Evolutionary conservation across 2,888 invertebrate species (phyloP), one percentile per base, ranked within the genome.

Genomic region (Pardosa pseudoannulata): DNA sequence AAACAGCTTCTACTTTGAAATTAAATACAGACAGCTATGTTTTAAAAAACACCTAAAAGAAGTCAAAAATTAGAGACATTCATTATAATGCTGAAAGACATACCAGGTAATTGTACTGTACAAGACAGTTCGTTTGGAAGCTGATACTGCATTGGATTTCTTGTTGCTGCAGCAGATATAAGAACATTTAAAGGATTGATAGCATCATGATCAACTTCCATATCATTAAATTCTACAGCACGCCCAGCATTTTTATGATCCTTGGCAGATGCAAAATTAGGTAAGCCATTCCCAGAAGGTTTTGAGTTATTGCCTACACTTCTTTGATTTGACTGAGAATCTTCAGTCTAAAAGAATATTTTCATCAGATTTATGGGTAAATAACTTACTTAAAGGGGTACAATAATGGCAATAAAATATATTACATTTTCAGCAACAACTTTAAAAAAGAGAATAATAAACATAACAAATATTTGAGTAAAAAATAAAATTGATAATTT

Each of bases 81-180:
- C n/a, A n/a, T n/a, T n/a, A n/a, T n/a, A n/a, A n/a, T n/a, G n/a
- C n/a, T n/a, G 13, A 19, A 6, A 23, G 9, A 27, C 9, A 70
- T 65, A 88, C 96, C 96, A 0, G 96, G 96, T 91, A 97, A 96
- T 73, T 94, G 93, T 87, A 94, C 94, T 29, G 95, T 95, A 89
- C 96, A 92, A 89, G 94, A 94, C 92, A 97, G 93, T 90, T 97
- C 96, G 70, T 94, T 93, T 0, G 98, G 97, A 90, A 98, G 92
- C 90, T 96, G 95, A 92, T 98, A 98, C 92, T 98, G 97, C 89
- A 94, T 94, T 0, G 98, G 98, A 93, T 98, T 98, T 92, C 96
- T 94, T 86, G 95, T 93, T 89, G 94, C 94, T 0, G 97, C 97
- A 0, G 96, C 96, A 90, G 95, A 93, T 74, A 96, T 95, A 23